These are phyloP conservation scores for Lepidurus apus DNA, from an alignment of 1,140 invertebrate genomes.

Conservation along the genomic window DNA sequence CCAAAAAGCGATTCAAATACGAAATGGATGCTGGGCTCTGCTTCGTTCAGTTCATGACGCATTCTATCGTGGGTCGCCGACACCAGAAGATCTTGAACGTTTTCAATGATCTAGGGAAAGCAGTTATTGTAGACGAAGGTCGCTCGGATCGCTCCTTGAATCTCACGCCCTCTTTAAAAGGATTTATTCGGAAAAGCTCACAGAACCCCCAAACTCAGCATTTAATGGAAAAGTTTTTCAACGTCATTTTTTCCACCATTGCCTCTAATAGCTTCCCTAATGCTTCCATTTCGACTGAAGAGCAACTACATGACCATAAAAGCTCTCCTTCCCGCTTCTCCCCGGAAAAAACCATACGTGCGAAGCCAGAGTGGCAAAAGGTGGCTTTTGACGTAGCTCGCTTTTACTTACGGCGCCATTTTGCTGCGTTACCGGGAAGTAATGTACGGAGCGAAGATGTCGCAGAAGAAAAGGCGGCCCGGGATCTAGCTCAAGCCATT, in stretches of 20 bases:
- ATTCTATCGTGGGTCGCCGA: neutral
- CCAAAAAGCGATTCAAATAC: neutral
- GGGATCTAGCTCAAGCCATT: constrained; percentile 24
- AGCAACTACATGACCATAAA: neutral
- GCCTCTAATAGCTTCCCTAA: neutral
- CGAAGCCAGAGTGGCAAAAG: constrained; percentile 26
- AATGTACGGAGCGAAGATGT: neutral
- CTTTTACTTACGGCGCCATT: constrained; percentile 27
- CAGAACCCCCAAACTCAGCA: constrained; percentile 22
- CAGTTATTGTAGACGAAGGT: neutral
- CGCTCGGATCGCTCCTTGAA: neutral
- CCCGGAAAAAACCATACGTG: neutral
- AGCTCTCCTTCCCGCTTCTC: neutral
- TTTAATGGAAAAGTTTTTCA: constrained; percentile 24
- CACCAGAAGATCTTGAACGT: neutral
- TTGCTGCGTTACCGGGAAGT: constrained; percentile 24
- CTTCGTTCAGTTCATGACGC: neutral
- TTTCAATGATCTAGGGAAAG: neutral
- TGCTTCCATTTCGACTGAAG: neutral
- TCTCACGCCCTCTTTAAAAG: neutral
- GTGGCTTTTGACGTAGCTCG: constrained; percentile 26
- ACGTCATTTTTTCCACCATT: neutral
- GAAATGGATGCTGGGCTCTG: neutral
- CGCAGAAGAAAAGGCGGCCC: constrained; percentile 18
- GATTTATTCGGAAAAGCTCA: neutral